Base-by-base conservation (phyloP, 2,113 vertebrate species). In the Nematolebias whitei region DNA sequence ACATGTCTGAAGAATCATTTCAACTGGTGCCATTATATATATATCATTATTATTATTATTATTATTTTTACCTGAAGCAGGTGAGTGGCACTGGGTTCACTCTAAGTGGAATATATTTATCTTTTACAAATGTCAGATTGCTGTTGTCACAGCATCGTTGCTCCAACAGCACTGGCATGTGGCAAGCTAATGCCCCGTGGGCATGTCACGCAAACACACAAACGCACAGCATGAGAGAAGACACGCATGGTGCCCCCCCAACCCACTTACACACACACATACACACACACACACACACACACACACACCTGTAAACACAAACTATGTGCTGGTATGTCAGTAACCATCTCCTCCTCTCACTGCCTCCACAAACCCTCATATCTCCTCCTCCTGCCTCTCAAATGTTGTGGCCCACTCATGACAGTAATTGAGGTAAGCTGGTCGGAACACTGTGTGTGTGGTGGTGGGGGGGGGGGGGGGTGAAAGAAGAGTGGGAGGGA, bases 341-440 rank as follows among this genome's bases (percentile, higher is more conserved):
- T 72, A 44, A 50, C 78, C 44, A 66, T 74, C 86, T 83, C 84
- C 83, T 84, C 78, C 77, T 75, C 83, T 82, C 80, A 70, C 78
- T 83, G 72, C 79, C 70, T 71, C 64, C 74, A 63, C 68, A 67
- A 43, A 49, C 26, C 26, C 66, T 20, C 43, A 68, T 50, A 66
- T 60, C 62, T 73, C 82, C 68, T 68, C 75, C 70, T 69, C 63
- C 44, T 60, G 14, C 43, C 51, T 60, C 47, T 75, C 67, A 70
- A 64, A 12, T 87, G 83, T 83, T 87, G 83, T 87, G 84, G 86
- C 86, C 87, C 81, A 78, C 78, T 85, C 47, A 32, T 88, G 88
- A 91, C 86, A 85, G 88, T 92, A 92, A 93, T 92, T 92, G 91
- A 91, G 87, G 90, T 87, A 92, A 92, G 87, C 90, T 92, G 88